These are phyloP conservation scores for Ceratitis capitata DNA, from an alignment of 1,140 invertebrate genomes.

Conservation along the genomic window DNA sequence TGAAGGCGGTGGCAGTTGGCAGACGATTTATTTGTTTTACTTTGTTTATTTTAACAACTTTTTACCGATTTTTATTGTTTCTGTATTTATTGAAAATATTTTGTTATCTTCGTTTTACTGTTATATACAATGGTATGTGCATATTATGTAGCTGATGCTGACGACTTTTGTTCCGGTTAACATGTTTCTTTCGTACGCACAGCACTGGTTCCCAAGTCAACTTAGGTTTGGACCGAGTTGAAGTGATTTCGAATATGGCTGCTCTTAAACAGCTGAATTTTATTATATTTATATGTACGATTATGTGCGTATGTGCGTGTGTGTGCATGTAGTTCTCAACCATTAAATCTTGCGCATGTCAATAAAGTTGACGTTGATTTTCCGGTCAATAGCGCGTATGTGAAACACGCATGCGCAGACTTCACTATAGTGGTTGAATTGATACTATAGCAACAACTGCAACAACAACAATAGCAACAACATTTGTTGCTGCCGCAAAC, in stretches of 20 bases:
- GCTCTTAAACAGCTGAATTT: not conserved
- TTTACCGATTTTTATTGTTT: not conserved
- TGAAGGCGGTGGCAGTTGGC: not conserved
- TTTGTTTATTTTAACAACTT: not conserved
- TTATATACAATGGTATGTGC: too few species aligned
- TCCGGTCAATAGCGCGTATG: slow-evolving; percentile 8
- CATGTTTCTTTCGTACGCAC: too few species aligned
- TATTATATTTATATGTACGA: not conserved
- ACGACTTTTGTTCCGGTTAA: not conserved
- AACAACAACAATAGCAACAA: not conserved
- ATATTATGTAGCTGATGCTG: not conserved
- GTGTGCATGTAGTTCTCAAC: not conserved
- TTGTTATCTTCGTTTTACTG: not conserved
- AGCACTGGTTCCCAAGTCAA: not conserved
- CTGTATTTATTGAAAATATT: not conserved
- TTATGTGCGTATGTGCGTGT: not conserved
- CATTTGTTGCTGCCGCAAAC: not conserved
- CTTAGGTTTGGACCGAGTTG: not conserved
- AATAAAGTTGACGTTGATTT: slow-evolving; percentile 37
- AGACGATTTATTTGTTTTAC: not conserved
- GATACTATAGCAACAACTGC: not conserved
- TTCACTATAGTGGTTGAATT: not conserved
- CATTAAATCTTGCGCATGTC: slow-evolving; percentile 27
- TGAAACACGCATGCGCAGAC: not conserved
- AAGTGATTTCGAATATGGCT: too few species aligned